A percentile compares a stretch with the other conserved stretches of the same genome.
These are phyloP conservation scores for Strigamia crassipes DNA, from an alignment of 2,888 invertebrate species.

Conservation along the genomic window DNA sequence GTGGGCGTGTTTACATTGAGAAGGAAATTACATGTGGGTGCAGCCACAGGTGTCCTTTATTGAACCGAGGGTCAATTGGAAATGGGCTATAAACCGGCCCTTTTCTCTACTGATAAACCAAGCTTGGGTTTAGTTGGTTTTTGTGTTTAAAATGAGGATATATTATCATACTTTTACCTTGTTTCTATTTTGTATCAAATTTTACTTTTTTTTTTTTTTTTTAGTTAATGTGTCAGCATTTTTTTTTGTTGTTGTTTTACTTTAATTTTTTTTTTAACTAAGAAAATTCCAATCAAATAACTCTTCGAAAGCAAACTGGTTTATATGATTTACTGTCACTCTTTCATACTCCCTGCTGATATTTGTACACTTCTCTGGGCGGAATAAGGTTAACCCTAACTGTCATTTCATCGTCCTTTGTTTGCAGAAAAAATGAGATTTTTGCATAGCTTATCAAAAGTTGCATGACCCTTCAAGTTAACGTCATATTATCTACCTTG, in stretches of 20 bases:
- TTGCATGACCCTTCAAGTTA: not conserved
- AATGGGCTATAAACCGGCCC: constrained; percentile 14
- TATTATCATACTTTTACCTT: not conserved
- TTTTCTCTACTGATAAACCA: not conserved
- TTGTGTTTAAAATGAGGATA: not conserved
- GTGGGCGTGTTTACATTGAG: constrained; percentile 31
- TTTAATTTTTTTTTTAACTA: not conserved
- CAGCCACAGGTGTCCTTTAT: constrained; percentile 40
- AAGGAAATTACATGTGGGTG: constrained; percentile 24
- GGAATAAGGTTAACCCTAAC: constrained; percentile 29
- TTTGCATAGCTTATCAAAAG: not conserved
- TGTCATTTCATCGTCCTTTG: constrained; percentile 29
- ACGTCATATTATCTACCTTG: not conserved
- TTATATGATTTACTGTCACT: constrained; percentile 34
- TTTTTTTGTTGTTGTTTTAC: not conserved
- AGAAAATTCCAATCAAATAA: constrained; percentile 27
- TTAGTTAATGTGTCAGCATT: too few species aligned
- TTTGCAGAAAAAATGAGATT: constrained; percentile 1
- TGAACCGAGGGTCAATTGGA: constrained; percentile 40
- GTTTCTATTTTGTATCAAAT: not conserved
- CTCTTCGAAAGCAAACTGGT: constrained; percentile 32
- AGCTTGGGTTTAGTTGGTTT: not conserved
- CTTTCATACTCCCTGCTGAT: constrained; percentile 32
- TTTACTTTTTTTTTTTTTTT: not conserved
- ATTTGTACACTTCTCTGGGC: not conserved